Conservation (phyloP, 64 coral and sea anemone species). For the Stylophora pistillata region DNA sequence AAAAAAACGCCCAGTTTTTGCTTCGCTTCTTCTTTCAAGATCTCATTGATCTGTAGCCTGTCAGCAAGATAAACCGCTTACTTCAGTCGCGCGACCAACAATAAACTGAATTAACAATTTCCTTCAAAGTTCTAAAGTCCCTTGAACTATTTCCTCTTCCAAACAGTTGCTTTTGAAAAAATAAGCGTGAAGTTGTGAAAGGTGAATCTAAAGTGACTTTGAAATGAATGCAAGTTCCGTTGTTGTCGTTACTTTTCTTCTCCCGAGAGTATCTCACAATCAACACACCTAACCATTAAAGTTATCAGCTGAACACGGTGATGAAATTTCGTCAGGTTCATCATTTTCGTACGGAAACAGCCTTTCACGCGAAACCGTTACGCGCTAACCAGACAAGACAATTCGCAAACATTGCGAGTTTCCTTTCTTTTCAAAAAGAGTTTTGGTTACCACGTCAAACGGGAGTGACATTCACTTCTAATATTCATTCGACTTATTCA, state of each 20-base stretch:
- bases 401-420: constrained; percentile 47
- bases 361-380: constrained; percentile 32
- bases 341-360: neutral
- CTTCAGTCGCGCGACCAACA: neutral
- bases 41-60: neutral
- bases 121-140: constrained; percentile 12
- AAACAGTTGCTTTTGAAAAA: constrained; percentile 31
- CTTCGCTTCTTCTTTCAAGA: no score
- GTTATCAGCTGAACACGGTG: neutral
- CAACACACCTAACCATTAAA: neutral
- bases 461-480: constrained; percentile 56
- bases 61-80: neutral
- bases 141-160: constrained; percentile 18
- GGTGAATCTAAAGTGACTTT: neutral
- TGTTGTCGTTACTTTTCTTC: neutral
- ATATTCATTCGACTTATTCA: constrained; percentile 79
- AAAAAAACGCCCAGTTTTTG: constrained; percentile 19
- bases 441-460: constrained; percentile 68
- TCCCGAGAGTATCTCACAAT: neutral
- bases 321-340: neutral
- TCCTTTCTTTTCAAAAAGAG: constrained; percentile 19
- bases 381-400: constrained; percentile 34
- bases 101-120: constrained; percentile 7
- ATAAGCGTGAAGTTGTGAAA: constrained; percentile 5
- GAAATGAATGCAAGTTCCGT: neutral